phyloP scores from a whole-genome alignment of 92 coral and sea anemone species.

The Parazoanthus atlanticus region DNA sequence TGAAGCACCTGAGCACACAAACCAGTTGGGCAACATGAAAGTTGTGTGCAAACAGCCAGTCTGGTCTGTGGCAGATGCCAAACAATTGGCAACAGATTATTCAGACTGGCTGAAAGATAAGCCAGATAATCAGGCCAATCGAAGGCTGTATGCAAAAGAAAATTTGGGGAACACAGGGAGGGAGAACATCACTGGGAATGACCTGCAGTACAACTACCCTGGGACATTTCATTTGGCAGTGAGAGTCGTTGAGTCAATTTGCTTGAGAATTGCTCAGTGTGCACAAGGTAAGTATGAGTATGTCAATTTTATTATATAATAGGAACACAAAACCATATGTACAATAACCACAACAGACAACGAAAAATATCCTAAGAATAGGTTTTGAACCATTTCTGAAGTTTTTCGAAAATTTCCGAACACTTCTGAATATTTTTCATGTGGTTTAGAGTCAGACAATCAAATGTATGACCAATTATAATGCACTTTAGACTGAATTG shows the following conservation, averaged over 20 bases:
- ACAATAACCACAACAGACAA: too few relatives aligned
- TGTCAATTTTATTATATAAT: too few relatives aligned
- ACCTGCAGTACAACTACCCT: constrained; percentile 45
- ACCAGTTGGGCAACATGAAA: constrained; percentile 56
- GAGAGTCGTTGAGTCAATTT: constrained; percentile 54
- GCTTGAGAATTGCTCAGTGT: constrained; percentile 45
- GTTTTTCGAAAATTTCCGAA: too few relatives aligned
- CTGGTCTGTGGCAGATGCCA: constrained; percentile 2
- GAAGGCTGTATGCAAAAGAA: constrained; percentile 50
- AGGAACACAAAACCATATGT: too few relatives aligned
- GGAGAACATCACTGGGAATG: constrained; percentile 37
- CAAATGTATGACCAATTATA: too few relatives aligned
- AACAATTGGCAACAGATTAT: background rate
- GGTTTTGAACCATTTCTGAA: too few relatives aligned
- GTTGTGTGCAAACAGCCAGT: constrained; percentile 38
- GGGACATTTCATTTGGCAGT: constrained; percentile 59
- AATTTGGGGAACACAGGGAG: constrained; percentile 52
- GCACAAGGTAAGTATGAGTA: constrained; percentile 12
- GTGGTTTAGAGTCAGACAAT: too few relatives aligned
- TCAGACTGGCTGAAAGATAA: background rate
- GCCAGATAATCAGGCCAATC: background rate
- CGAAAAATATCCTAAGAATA: too few relatives aligned
- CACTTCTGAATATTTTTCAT: too few relatives aligned
- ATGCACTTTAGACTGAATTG: too few relatives aligned
- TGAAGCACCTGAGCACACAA: constrained; percentile 61